Evolutionary conservation across 2,113 vertebrate genomes (phyloP).

Genomic region (Oreochromis spilurus): DNA sequence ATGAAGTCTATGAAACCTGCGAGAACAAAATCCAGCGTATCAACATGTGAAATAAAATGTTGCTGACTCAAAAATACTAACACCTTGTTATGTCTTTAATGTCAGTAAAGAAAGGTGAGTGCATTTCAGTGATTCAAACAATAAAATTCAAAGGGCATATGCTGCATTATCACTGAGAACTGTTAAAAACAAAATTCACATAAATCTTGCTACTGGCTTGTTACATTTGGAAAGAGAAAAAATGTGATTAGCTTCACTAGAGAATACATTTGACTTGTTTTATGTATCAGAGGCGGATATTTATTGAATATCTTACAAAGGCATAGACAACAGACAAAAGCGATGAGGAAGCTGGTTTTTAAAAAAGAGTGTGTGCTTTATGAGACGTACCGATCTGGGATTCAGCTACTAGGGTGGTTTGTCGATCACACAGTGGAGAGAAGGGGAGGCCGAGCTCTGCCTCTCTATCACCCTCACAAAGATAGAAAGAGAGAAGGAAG

Average conservation of each 20-base stretch:
- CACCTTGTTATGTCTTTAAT: fast-evolving
- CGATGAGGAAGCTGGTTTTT: neutral
- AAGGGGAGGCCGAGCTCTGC: constrained; percentile 84
- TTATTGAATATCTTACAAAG: neutral
- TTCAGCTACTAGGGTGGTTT: constrained; percentile 84
- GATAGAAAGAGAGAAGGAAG: constrained; percentile 47
- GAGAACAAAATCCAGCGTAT: neutral
- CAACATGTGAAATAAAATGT: neutral
- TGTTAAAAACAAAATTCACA: neutral
- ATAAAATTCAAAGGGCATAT: neutral
- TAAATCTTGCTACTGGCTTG: neutral
- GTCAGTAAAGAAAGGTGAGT: neutral
- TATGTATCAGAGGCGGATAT: fast-evolving
- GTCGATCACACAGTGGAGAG: constrained; percentile 87
- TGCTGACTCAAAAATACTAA: neutral
- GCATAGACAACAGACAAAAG: neutral
- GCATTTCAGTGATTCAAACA: neutral
- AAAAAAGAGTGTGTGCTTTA: neutral
- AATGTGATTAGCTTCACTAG: neutral
- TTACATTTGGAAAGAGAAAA: neutral
- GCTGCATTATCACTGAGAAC: neutral
- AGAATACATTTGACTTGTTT: neutral
- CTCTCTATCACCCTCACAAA: constrained; percentile 85
- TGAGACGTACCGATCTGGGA: constrained; percentile 83
- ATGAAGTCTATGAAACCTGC: constrained; percentile 95